Evolutionary conservation across 1,140 invertebrate species (phyloP).

Genomic region (Megalopta genalis): DNA sequence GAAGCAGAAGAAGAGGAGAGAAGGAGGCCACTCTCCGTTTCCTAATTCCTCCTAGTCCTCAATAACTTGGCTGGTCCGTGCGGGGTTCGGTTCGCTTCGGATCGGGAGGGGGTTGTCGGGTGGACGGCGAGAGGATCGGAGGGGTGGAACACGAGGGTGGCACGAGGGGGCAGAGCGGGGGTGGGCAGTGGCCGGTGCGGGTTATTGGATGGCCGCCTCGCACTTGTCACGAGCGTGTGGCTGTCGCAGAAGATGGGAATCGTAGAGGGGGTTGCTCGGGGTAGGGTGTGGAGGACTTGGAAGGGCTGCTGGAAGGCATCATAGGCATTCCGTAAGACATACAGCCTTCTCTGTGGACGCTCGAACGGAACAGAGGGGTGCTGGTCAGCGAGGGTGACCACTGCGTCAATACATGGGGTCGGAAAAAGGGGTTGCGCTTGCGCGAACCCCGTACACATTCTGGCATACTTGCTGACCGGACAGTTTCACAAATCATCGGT

Average conservation of each 20-base stretch:
- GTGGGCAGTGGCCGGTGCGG: slow-evolving; percentile 72
- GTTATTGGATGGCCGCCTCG: slow-evolving; percentile 76
- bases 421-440: slow-evolving; percentile 76
- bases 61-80: slow-evolving; percentile 64
- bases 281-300: slow-evolving; percentile 54
- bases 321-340: slow-evolving; percentile 78
- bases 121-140: no score
- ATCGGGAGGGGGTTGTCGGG: slow-evolving; percentile 17
- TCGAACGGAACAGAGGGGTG: slow-evolving; percentile 68
- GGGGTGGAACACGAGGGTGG: slow-evolving; percentile 1
- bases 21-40: slow-evolving; percentile 43
- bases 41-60: slow-evolving; percentile 67
- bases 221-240: slow-evolving; percentile 74
- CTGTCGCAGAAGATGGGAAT: slow-evolving; percentile 54
- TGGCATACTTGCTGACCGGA: slow-evolving; percentile 66
- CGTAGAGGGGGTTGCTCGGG: slow-evolving; percentile 18
- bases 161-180: slow-evolving; percentile 28
- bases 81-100: slow-evolving; percentile 15
- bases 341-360: slow-evolving; percentile 68
- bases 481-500: slow-evolving; percentile 67
- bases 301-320: slow-evolving; percentile 70
- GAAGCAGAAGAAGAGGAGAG: slow-evolving; percentile 6
- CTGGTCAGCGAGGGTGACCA: slow-evolving; percentile 77
- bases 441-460: slow-evolving; percentile 67
- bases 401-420: slow-evolving; percentile 76